Conservation (phyloP, 37 sponge, comb jelly and placozoan genomes). For the Halisarca cf. caerulea region DNA sequence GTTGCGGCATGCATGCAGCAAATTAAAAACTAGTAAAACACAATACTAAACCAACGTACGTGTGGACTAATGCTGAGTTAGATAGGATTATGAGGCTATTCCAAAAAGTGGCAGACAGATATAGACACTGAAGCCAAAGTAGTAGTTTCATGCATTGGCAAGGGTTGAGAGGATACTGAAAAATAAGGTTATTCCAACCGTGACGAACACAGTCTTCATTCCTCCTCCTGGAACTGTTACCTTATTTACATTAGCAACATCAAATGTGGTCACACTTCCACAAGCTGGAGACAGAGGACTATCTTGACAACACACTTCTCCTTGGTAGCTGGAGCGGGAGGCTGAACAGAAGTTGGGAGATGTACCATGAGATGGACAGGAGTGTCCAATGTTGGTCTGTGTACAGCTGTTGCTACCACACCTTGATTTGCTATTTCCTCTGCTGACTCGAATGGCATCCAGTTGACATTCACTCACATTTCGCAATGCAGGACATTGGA, state of each 20-base stretch:
- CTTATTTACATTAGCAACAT: neutral
- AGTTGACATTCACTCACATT: neutral
- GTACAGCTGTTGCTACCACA: neutral
- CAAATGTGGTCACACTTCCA: neutral
- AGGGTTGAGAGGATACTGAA: no score
- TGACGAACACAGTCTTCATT: no score
- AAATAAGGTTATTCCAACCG: no score
- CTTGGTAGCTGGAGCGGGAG: neutral
- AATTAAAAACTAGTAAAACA: no score
- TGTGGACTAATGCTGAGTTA: no score
- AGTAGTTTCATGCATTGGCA: no score
- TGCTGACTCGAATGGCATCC: conserved; percentile 5
- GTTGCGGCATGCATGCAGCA: no score
- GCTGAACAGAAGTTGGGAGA: neutral
- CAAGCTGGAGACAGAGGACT: neutral
- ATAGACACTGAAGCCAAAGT: no score
- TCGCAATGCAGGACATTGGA: neutral
- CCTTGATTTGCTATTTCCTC: neutral
- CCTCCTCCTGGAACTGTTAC: neutral
- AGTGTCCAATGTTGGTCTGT: neutral
- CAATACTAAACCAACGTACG: no score
- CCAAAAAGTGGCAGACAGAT: no score
- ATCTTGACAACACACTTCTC: conserved; percentile 11
- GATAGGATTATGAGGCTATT: no score
- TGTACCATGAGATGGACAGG: neutral